These are phyloP conservation scores for Ganaspis sp. DNA, from an alignment of 1,140 invertebrate genomes.

Conservation along the genomic window DNA sequence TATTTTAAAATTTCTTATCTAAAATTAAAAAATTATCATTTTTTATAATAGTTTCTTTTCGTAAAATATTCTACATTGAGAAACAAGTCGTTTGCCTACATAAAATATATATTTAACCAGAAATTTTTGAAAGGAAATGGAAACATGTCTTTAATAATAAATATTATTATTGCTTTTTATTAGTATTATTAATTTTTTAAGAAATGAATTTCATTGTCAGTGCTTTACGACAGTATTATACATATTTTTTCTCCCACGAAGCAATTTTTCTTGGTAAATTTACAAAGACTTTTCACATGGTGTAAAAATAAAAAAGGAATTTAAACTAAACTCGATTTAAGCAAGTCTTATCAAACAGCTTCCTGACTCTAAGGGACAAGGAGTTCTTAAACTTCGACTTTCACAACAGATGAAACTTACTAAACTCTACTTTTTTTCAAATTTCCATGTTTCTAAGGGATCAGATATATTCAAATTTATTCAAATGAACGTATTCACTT, in stretches of 20 bases:
- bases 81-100: too few species aligned
- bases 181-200: too few species aligned
- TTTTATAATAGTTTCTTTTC: too few species aligned
- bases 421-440: not conserved
- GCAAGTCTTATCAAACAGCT: not conserved
- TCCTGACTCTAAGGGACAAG: not conserved
- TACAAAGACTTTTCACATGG: not conserved
- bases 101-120: too few species aligned
- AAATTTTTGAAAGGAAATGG: too few species aligned
- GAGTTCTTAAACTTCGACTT: not conserved
- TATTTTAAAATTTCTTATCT: too few species aligned
- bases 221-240: too few species aligned
- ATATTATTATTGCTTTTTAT: too few species aligned
- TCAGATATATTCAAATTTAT: not conserved
- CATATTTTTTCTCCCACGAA: not conserved
- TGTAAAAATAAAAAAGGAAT: not conserved
- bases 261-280: not conserved
- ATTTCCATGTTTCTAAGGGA: not conserved
- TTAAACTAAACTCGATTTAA: not conserved
- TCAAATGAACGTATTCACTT: not conserved
- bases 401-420: not conserved
- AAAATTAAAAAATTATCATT: too few species aligned
- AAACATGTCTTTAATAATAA: too few species aligned
- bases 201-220: too few species aligned
- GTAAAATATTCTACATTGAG: too few species aligned